Evolutionary conservation across 2,888 invertebrate genomes (phyloP).

Genomic region (Spodoptera picta): DNA sequence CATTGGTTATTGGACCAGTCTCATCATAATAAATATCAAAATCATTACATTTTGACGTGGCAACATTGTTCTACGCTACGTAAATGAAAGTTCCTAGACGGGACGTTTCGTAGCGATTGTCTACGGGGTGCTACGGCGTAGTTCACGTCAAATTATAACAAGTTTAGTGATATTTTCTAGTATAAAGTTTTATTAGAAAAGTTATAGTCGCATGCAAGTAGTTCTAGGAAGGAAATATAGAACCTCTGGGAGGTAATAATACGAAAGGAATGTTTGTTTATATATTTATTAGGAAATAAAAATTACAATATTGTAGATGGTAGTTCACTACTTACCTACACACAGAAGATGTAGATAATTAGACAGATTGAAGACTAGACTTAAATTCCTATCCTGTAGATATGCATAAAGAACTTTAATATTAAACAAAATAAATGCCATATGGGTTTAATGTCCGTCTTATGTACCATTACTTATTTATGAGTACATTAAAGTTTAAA

Average conservation of each 20-base stretch:
- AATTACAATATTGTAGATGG: not conserved
- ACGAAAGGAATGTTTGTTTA: constrained; percentile 17
- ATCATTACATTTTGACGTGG: constrained; percentile 15
- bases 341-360: no score
- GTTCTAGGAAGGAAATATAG: constrained; percentile 4
- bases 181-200: constrained; percentile 14
- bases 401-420: no score
- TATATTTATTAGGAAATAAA: constrained; percentile 26
- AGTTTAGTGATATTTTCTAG: constrained; percentile 3
- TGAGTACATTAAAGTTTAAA: no score
- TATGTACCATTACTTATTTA: no score
- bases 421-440: no score
- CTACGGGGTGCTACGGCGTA: constrained; percentile 38
- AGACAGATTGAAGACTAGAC: no score
- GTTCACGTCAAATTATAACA: constrained; percentile 18
- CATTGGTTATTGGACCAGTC: constrained; percentile 5
- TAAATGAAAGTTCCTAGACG: constrained; percentile 5
- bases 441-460: no score
- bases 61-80: not conserved
- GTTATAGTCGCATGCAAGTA: constrained; percentile 34
- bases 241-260: constrained; percentile 18
- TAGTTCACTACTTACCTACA: no score
- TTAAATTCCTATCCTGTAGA: no score
- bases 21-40: not conserved
- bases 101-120: constrained; percentile 25